phyloP scores from a whole-genome alignment of 2,888 invertebrate species.

The Gibbula magus region DNA sequence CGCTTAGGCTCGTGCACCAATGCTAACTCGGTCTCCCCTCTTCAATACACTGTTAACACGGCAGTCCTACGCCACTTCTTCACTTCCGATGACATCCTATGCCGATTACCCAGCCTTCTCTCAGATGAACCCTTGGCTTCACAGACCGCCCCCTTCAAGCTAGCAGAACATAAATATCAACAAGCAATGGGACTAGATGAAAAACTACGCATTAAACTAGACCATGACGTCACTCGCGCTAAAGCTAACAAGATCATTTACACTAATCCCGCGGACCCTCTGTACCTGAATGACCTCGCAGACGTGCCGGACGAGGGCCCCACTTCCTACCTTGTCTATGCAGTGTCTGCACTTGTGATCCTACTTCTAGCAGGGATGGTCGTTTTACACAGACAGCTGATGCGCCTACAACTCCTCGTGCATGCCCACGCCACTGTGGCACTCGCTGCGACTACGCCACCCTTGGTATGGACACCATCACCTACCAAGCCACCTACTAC shows the following conservation, averaged over 20 bases:
- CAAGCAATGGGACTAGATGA: neutral
- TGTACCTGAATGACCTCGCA: neutral
- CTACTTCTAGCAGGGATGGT: neutral
- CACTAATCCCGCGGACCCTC: neutral
- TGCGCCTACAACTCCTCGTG: too few relatives aligned
- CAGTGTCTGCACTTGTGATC: neutral
- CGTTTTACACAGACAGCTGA: neutral
- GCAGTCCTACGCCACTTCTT: neutral
- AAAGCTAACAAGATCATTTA: neutral
- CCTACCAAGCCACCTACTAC: too few relatives aligned
- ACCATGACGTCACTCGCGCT: neutral
- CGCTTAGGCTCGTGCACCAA: neutral
- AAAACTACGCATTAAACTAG: neutral
- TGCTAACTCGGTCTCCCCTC: neutral
- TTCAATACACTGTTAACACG: neutral
- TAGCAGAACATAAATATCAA: neutral
- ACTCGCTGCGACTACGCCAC: too few relatives aligned
- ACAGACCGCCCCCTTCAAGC: neutral
- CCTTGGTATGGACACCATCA: too few relatives aligned
- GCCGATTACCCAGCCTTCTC: neutral
- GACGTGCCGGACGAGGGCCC: neutral
- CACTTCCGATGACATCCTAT: neutral
- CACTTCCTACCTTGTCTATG: neutral
- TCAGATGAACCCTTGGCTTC: neutral
- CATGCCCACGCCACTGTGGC: too few relatives aligned